A percentile compares a stretch with the other conserved stretches of the same genome.
phyloP scores from a whole-genome alignment of 2,797 vertebrate genomes.

The Arnoldichthys spilopterus region DNA sequence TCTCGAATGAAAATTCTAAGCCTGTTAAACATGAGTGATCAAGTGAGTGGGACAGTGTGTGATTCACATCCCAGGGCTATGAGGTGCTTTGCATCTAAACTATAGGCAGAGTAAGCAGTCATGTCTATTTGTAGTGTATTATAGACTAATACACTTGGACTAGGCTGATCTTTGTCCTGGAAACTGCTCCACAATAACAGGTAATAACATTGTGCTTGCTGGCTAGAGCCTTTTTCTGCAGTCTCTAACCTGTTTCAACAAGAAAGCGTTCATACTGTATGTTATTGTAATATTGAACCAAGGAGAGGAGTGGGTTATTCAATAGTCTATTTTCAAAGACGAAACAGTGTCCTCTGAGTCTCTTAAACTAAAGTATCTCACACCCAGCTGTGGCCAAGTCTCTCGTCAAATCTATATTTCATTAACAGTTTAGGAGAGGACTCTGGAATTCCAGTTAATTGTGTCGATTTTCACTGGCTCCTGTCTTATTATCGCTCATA shows the following conservation, averaged over 20 bases:
- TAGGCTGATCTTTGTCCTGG: constrained; percentile 1
- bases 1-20: no score
- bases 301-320: constrained; percentile 17
- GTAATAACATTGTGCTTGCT: constrained; percentile 5
- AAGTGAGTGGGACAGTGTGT: neutral
- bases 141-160: neutral
- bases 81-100: neutral
- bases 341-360: constrained; percentile 23
- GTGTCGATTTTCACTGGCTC: constrained; percentile 34
- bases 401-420: constrained; percentile 53
- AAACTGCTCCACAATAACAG: constrained; percentile 2
- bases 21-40: no score
- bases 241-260: constrained; percentile 17
- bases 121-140: neutral
- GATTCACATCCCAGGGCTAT: neutral
- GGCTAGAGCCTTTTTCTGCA: neutral
- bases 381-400: constrained; percentile 18
- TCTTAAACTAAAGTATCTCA: constrained; percentile 31
- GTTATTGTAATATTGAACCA: constrained; percentile 30
- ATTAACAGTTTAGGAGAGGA: constrained; percentile 44
- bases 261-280: neutral
- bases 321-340: constrained; percentile 41
- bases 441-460: constrained; percentile 47
- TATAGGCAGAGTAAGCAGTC: neutral
- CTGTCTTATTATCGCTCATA: constrained; percentile 46